Evolutionary conservation across 1,140 invertebrate genomes (phyloP).

Genomic region (Metopolophium dirhodum): DNA sequence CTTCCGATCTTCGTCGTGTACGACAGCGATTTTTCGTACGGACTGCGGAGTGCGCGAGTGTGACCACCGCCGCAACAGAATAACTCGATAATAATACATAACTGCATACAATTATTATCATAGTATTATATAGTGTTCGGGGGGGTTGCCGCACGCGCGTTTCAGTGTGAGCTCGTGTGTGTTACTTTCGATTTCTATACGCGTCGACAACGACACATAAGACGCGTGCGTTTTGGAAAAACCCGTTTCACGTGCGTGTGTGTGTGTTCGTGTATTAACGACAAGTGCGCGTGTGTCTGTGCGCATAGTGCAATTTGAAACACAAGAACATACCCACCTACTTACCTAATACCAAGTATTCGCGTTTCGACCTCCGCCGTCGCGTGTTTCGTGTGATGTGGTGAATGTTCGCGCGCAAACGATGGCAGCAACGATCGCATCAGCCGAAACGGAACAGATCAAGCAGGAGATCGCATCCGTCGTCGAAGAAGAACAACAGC

Average conservation of each 20-base stretch:
- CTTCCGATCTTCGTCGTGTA: no score
- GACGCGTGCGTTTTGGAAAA: constrained; percentile 25
- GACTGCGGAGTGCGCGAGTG: background rate
- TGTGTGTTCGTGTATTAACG: background rate
- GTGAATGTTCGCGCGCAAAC: constrained; percentile 17
- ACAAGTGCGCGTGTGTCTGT: background rate
- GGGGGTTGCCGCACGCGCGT: background rate
- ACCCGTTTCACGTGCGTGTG: background rate
- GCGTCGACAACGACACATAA: background rate
- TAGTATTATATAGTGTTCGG: constrained; percentile 2
- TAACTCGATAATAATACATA: background rate
- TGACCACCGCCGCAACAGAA: background rate
- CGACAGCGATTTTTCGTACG: no score
- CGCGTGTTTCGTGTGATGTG: constrained; percentile 27
- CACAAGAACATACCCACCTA: background rate
- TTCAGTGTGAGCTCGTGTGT: background rate
- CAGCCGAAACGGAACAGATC: constrained; percentile 14
- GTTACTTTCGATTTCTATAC: background rate
- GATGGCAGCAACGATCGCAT: constrained; percentile 40
- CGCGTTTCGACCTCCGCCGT: background rate
- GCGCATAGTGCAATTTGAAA: background rate
- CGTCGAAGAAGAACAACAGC: constrained; percentile 17
- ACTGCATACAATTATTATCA: background rate
- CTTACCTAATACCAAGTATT: background rate
- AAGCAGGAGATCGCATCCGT: background rate